Conservation (phyloP, 2,113 vertebrate species). For the Ptychochromis oligacanthus region DNA sequence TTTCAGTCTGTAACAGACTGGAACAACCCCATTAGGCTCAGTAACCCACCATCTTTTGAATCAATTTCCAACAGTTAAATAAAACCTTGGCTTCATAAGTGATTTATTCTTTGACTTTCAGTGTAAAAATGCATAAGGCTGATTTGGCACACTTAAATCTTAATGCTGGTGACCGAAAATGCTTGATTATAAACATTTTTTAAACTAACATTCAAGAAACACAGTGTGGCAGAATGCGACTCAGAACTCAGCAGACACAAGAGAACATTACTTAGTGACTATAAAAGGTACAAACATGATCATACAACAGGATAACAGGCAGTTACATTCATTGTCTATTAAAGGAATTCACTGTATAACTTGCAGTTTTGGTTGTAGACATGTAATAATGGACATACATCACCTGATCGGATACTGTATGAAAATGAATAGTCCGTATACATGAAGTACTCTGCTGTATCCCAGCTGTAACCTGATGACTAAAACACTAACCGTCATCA, state of each 20-base stretch:
- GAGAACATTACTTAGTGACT: neutral
- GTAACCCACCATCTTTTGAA: neutral
- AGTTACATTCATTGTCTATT: neutral
- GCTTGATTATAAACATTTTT: neutral
- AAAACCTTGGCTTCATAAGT: neutral
- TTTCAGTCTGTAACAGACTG: neutral
- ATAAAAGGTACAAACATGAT: neutral
- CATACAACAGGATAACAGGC: neutral
- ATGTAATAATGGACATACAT: neutral
- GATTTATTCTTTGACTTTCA: constrained; percentile 39
- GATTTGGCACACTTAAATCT: neutral
- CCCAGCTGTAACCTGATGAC: neutral
- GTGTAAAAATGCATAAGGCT: neutral
- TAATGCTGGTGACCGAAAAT: constrained; percentile 18
- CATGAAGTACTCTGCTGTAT: neutral
- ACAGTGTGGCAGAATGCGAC: neutral
- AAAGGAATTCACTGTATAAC: neutral
- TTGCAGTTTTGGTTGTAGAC: neutral
- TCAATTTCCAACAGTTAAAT: neutral
- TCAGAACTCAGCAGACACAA: neutral
- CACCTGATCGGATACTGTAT: neutral
- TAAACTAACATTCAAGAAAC: constrained; percentile 10
- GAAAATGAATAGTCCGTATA: neutral
- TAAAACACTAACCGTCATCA: neutral
- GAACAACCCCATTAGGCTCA: neutral